Evolutionary conservation across 37 sponge, comb jelly and placozoan genomes (phyloP), one percentile per base, ranked within the genome.

Genomic region (Beroe forskalii): DNA sequence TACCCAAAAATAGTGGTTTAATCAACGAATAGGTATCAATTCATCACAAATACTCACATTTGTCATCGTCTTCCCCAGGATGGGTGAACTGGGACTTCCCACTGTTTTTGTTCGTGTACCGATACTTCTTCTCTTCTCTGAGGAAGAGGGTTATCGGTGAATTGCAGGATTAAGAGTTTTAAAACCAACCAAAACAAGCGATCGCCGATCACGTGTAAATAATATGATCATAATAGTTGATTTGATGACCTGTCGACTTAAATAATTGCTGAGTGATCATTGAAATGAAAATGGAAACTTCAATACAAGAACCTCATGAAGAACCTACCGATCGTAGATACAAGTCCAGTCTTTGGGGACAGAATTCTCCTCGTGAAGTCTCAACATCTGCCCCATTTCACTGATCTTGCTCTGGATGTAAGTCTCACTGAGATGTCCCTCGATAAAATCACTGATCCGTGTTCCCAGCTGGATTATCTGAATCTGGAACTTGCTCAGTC

Each of bases 1-100:
- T n/a, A n/a, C n/a, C n/a, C n/a, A n/a, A n/a, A n/a, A n/a, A n/a
- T n/a, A n/a, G n/a, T n/a, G n/a, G n/a, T n/a, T n/a, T n/a, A n/a
- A n/a, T n/a, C n/a, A n/a, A n/a, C n/a, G n/a, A n/a, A n/a, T n/a
- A n/a, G n/a, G n/a, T n/a, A n/a, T n/a, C n/a, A n/a, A n/a, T n/a
- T n/a, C n/a, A n/a, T n/a, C n/a, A n/a, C n/a, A n/a, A 64, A 64
- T 4, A 35, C 72, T 69, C 38, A 69, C 72, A 48, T 48, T 48
- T 48, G 12, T 48, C 86, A n/a, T 80, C 86, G 42, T 80, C 86
- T 44, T 80, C 86, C 3, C 86, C 86, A 1, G 86, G 86, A 24
- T 80, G 86, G 4, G 86, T 80, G 3, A 80, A n/a, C 40, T 80
- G 86, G 48, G 55, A 44, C 42, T 80, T 80, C 1, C 86, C 86